Evolutionary conservation across 2,888 invertebrate genomes (phyloP).

Genomic region (Agonopterix arenella): DNA sequence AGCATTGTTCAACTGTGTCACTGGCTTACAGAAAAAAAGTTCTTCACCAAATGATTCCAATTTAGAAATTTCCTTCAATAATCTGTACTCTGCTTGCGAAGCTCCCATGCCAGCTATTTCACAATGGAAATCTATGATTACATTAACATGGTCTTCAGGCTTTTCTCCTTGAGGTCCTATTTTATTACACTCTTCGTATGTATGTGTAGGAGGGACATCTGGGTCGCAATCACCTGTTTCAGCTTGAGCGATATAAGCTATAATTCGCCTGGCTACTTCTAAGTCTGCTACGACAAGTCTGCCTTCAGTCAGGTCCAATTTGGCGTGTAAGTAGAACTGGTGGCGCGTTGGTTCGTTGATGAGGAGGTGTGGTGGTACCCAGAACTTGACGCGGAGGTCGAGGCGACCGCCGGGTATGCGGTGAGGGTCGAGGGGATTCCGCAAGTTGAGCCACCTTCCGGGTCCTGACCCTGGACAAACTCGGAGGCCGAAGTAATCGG

Average conservation of each 20-base stretch:
- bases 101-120: constrained; percentile 80
- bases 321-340: constrained; percentile 91
- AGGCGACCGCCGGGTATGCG: constrained; percentile 81
- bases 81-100: constrained; percentile 89
- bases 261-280: constrained; percentile 81
- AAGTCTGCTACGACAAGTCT: constrained; percentile 83
- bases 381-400: constrained; percentile 89
- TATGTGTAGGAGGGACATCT: constrained; percentile 74
- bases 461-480: constrained; percentile 77
- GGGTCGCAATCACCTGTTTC: constrained; percentile 84
- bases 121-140: constrained; percentile 79
- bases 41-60: constrained; percentile 91
- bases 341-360: constrained; percentile 91
- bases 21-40: constrained; percentile 84
- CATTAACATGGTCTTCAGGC: constrained; percentile 79
- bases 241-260: constrained; percentile 86
- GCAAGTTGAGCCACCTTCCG: constrained; percentile 90
- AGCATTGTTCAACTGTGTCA: constrained; percentile 77
- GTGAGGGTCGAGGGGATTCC: constrained; percentile 88
- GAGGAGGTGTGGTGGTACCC: constrained; percentile 92
- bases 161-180: constrained; percentile 79
- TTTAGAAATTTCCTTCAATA: constrained; percentile 87
- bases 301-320: constrained; percentile 84
- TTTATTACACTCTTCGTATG: constrained; percentile 80
- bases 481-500: constrained; percentile 93